Conservation (phyloP, 1,140 invertebrate species). For the Globodera rostochiensis region DNA sequence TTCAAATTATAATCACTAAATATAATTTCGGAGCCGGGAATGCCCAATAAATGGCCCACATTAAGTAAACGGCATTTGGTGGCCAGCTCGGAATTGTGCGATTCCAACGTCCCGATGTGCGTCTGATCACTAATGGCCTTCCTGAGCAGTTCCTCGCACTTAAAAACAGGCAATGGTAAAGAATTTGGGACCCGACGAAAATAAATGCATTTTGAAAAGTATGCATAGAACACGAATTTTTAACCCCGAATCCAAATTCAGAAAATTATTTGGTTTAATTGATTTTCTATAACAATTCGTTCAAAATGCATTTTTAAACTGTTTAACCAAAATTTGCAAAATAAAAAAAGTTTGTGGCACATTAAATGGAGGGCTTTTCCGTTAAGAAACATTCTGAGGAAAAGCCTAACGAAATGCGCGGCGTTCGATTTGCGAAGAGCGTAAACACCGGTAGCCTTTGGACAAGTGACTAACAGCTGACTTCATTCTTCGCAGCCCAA, state of each 20-base stretch:
- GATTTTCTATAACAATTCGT: no score
- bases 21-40: no score
- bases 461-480: constrained; percentile 15
- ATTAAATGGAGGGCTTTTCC: background rate
- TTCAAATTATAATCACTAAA: background rate
- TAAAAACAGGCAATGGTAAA: constrained; percentile 17
- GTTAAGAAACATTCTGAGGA: background rate
- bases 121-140: constrained; percentile 23
- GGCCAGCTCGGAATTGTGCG: constrained; percentile 28
- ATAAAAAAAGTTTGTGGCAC: background rate
- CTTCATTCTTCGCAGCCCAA: constrained; percentile 26
- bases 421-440: constrained; percentile 19
- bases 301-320: no score
- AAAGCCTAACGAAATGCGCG: background rate
- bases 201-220: constrained; percentile 14
- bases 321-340: background rate
- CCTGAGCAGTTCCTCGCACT: constrained; percentile 35
- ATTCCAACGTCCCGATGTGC: constrained; percentile 15
- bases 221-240: constrained; percentile 3
- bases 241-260: no score
- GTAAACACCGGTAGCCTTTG: constrained; percentile 18
- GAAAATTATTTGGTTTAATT: no score
- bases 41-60: constrained; percentile 19
- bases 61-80: constrained; percentile 41
- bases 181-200: background rate